Base-by-base conservation (phyloP, 2,888 invertebrate species). In the Diarsia rubi region DNA sequence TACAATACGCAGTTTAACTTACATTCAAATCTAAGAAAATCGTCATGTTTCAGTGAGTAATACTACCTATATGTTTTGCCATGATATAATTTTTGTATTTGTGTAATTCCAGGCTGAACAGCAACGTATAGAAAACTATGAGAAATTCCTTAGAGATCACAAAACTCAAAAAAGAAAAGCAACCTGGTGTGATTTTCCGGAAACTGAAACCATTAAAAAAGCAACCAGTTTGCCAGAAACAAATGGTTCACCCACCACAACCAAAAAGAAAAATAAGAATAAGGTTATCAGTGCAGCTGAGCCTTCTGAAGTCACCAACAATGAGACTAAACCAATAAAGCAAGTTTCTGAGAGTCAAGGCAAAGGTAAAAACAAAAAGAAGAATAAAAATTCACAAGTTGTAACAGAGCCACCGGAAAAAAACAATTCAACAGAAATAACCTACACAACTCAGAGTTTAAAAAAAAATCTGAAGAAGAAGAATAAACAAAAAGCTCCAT, bases 171-270 rank as follows among this genome's bases (percentile, higher is more conserved):
- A 94, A 82, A 93, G 95, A 66, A 94, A 95, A 85, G 94, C 95
- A 8, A 93, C 95, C 70, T 97, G 97, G 97, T 97, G 97, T 89
- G 96, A 97, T 76, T 97, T 97, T 92, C 96, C 97, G 45, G 94
- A 95, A 86, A 65, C 37, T 63, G 69, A 80, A 72, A 71, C 9
- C 11, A 78, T 42, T 45, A 69, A 75, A 60, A 52, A 47, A 68
- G 59, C 24, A 47, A 62, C 14, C 63, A 81, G 70, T 66, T 16
- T 63, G 42, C 21, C 63, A 5, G 60, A 66, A 24, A 80, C 73
- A 54, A 77, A 79, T 71, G 86, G 74, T 42, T 49, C 85, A 52
- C 44, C 78, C 9, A 31, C 72, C 11, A 89, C 89, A 81, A 88
- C 79, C 65, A 89, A 89, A 78, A 91, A 91, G 76, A 89, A 90